Base-by-base conservation (phyloP, 2,888 invertebrate genomes). In the Lepidocyrtinus sp. region DNA sequence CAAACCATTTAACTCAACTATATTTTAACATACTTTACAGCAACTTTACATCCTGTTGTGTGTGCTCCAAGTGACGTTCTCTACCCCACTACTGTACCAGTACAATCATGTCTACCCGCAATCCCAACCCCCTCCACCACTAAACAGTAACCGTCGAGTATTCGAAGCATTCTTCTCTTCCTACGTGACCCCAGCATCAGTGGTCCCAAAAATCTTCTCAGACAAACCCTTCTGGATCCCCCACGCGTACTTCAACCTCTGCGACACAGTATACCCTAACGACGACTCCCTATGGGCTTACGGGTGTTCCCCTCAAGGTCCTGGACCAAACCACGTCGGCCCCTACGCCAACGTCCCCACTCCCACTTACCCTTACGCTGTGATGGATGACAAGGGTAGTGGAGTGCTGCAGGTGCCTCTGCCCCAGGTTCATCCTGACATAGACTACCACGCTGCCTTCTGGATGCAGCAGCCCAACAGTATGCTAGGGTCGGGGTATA, bases 191-290 rank as follows among this genome's bases (percentile, higher is more conserved):
- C 5, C 36, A 36, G 36, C 36, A 36, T 36, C 61, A 7, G 24
- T 70, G 5, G 61, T 59, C 25, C 70, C 70, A n/a, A 46, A 46
- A 21, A 27, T 70, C 7, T 27, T 59, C n/a, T 25, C 19, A 1
- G 26, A 22, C 9, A 59, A 27, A 2, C 71, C 71, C 0, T 71
- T 71, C n/a, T 71, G 71, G 71, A 36, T 55, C 0, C 71, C 71
- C 1, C 71, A 71, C 24, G 71, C 26, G 0, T 71, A 45, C 46
- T 71, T 71, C 62, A 71, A 71, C 24, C 24, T 71, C n/a, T 71
- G 71, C 21, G 19, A 59, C 2, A 17, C 17, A 19, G 62, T 62
- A 1, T 25, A 25, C 22, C 71, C 71, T 3, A 12, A 12, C 5
- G 71, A 71, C 1, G 71, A 71, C 63, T 61, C 71, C 1, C 45